These are phyloP conservation scores for Agrochola litura DNA, from an alignment of 2,888 invertebrate genomes.

Conservation along the genomic window DNA sequence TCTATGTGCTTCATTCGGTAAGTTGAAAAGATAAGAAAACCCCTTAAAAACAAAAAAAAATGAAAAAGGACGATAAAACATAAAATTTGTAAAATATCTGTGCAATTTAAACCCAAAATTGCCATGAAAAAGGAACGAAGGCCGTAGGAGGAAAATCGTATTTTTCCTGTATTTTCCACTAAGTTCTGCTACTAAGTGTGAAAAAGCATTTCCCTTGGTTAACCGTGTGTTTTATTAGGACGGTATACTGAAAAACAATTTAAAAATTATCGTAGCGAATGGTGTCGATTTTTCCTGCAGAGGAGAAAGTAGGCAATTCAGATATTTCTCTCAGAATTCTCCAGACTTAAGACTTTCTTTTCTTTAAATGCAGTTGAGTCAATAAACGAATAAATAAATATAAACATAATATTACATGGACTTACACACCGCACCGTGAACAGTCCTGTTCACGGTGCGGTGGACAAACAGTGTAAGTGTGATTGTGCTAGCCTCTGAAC, in stretches of 20 bases:
- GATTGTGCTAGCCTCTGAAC: too few species aligned
- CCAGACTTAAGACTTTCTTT: too few species aligned
- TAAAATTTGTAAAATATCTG: background rate
- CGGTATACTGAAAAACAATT: background rate
- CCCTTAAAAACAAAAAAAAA: background rate
- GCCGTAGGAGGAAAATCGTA: background rate
- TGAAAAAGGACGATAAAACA: background rate
- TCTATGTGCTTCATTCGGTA: conserved; percentile 33
- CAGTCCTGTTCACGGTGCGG: too few species aligned
- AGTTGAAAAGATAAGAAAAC: conserved; percentile 13
- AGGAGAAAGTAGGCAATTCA: background rate
- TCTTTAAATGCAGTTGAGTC: too few species aligned
- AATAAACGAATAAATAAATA: too few species aligned
- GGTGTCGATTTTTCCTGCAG: background rate
- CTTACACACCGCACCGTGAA: too few species aligned
- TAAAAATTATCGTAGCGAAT: background rate
- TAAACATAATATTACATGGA: too few species aligned
- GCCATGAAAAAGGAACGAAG: background rate
- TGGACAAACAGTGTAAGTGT: too few species aligned
- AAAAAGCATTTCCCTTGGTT: background rate
- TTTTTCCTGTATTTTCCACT: conserved; percentile 1
- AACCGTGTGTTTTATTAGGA: background rate
- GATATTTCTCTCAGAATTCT: too few species aligned
- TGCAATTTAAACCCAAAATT: background rate
- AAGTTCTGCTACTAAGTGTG: background rate